Conservation (phyloP, 2,888 invertebrate species). For the Volucella inflata region DNA sequence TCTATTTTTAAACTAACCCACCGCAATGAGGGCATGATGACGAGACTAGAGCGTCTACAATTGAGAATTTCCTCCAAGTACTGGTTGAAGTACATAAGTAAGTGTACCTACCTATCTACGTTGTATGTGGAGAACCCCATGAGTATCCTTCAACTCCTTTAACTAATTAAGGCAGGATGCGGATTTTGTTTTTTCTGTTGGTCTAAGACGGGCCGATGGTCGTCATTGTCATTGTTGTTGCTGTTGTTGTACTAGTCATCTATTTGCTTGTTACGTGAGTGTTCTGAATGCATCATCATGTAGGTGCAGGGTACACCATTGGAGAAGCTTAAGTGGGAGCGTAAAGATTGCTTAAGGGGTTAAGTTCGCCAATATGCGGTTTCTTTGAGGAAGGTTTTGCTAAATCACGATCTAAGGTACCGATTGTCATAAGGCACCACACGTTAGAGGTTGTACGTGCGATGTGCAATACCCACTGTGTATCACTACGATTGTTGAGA, state of each 20-base stretch:
- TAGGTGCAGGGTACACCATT: not conserved
- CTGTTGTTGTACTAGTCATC: too few relatives aligned
- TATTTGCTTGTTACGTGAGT: not conserved
- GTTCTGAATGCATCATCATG: conserved; percentile 11
- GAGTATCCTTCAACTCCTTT: conserved; percentile 46
- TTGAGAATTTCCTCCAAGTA: conserved; percentile 45
- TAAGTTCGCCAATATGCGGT: not conserved
- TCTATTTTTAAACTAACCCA: conserved; percentile 63
- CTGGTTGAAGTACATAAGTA: conserved; percentile 29
- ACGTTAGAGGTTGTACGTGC: conserved; percentile 6
- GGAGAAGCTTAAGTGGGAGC: not conserved
- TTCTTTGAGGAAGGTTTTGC: conserved; percentile 19
- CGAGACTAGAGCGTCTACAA: conserved; percentile 38
- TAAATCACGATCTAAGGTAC: conserved; percentile 42
- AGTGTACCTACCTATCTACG: not conserved
- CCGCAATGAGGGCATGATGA: conserved; percentile 24
- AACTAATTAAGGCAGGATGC: conserved; percentile 62
- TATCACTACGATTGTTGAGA: not conserved
- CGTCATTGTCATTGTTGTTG: not conserved
- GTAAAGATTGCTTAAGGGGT: not conserved
- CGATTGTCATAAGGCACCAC: conserved; percentile 25
- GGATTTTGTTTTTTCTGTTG: conserved; percentile 12
- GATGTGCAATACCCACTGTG: not conserved
- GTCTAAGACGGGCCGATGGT: conserved; percentile 1
- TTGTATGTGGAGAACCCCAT: not conserved